Percentiles rank a stretch among this genome's conserved stretches.
Conservation (phyloP, 2,888 invertebrate species). For the Drosophila prostipennis region DNA sequence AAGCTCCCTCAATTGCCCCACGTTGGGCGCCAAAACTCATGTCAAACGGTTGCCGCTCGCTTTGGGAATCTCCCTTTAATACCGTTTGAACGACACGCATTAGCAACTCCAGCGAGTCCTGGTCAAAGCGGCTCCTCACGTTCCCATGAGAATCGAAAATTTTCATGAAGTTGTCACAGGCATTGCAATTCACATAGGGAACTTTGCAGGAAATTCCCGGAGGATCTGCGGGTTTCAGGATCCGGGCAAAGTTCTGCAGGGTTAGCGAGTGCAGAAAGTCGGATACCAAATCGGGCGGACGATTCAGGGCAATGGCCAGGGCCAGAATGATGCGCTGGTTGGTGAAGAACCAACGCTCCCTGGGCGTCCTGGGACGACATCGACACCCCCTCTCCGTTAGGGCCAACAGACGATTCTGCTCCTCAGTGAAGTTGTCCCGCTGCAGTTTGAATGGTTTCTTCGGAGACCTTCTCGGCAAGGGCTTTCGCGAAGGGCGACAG, state of each 20-base stretch:
- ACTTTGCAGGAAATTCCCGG: conserved; percentile 6
- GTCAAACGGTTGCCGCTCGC: fast-evolving
- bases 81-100: conserved; percentile 38
- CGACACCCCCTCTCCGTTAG: conserved; percentile 1
- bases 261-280: conserved; percentile 50
- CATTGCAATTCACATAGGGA: conserved; percentile 18
- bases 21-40: background rate
- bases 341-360: conserved; percentile 29
- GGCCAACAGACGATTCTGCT: background rate
- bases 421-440: background rate
- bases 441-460: conserved; percentile 8
- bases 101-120: conserved; percentile 26
- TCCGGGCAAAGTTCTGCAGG: conserved; percentile 48
- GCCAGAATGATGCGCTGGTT: conserved; percentile 33
- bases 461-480: conserved; percentile 3
- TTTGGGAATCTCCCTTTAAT: background rate
- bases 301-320: conserved; percentile 1
- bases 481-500: conserved; percentile 19
- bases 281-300: conserved; percentile 9
- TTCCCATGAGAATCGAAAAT: conserved; percentile 53
- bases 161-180: conserved; percentile 32
- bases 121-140: conserved; percentile 32
- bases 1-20: background rate
- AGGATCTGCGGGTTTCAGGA: conserved; percentile 19
- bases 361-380: background rate